These are phyloP conservation scores for Tubulanus polymorphus DNA, from an alignment of 2,888 invertebrate genomes.

Conservation along the genomic window DNA sequence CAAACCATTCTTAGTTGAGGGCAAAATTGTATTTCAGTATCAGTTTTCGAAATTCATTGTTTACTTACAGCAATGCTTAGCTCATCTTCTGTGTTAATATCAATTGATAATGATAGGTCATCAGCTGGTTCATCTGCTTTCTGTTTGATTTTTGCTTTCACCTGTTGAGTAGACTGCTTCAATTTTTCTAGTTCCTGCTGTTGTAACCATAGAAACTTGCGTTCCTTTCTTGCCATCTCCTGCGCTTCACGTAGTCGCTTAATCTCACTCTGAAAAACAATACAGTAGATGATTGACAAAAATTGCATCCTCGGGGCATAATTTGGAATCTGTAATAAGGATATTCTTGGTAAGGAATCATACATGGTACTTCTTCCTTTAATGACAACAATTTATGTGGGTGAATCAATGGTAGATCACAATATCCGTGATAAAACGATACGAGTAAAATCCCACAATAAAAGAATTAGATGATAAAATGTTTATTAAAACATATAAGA, in stretches of 20 bases:
- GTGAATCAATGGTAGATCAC: no score
- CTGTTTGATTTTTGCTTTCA: constrained; percentile 5
- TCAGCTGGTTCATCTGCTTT: constrained; percentile 1
- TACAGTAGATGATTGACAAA: no score
- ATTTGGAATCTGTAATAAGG: no score
- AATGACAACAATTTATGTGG: no score
- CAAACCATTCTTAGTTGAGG: not conserved
- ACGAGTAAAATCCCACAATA: no score
- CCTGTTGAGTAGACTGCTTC: constrained; percentile 23
- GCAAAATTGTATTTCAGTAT: no score
- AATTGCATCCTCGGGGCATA: no score
- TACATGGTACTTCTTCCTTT: no score
- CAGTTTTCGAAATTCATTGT: not conserved
- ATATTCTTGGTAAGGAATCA: no score
- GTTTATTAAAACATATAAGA: no score
- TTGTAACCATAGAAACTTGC: constrained; percentile 42
- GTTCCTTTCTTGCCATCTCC: constrained; percentile 38
- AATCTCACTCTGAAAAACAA: constrained; percentile 63
- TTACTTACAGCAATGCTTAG: constrained; percentile 29
- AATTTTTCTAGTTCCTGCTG: constrained; percentile 39
- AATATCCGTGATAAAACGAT: no score
- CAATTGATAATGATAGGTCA: constrained; percentile 8
- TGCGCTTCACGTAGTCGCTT: constrained; percentile 55
- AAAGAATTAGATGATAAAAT: no score
- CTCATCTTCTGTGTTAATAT: constrained; percentile 43